Base-by-base conservation (phyloP, 1,140 invertebrate species). In the Drosophila bocki region DNA sequence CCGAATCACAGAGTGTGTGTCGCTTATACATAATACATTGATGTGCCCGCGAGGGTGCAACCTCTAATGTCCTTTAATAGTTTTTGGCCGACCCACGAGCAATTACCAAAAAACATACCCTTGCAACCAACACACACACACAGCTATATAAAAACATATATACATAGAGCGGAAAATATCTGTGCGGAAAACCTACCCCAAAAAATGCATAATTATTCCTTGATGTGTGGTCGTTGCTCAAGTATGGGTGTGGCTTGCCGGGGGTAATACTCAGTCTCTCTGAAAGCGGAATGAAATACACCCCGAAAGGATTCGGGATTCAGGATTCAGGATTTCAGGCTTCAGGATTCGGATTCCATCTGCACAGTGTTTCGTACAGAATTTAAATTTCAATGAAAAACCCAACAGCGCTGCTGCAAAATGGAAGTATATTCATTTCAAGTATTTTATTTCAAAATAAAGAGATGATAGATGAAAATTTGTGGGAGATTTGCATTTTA, bases 41-140 rank as follows among this genome's bases (percentile, higher is more conserved):
- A 35, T 61, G 62, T 67, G 82, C 70, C 70, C 70, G 54, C 70
- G 68, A 81, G 82, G 82, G 82, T 68, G 69, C 54, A 82, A 82
- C 75, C 69, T 78, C 56, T 85, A 86, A 85, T 86, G 82, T 79
- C 78, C 75, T 86, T 72, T 82, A 77, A 85, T 84, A 84, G 81
- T 84, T 85, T 53, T 64, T 35, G 13, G 70, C 56, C 60, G 71
- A 80, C 80, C 75, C 70, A 79, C 54, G 42, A 58, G 65, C 76
- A 83, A 79, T 75, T 76, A 65, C 63, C 45, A 45, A 48, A 47
- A 51, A 59, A 59, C 45, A 41, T 68, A 74, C 56, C 53, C 68
- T 41, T 44, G 37, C 56, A 47, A 45, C 13, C 29, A 6, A 22
- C 41, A 37, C 41, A 39, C n/a, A 37, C 3, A 33, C 17, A 33